These are phyloP conservation scores for Mastigias papua DNA, from an alignment of 30 jellyfish, hydroid and myxozoan species.

Conservation along the genomic window DNA sequence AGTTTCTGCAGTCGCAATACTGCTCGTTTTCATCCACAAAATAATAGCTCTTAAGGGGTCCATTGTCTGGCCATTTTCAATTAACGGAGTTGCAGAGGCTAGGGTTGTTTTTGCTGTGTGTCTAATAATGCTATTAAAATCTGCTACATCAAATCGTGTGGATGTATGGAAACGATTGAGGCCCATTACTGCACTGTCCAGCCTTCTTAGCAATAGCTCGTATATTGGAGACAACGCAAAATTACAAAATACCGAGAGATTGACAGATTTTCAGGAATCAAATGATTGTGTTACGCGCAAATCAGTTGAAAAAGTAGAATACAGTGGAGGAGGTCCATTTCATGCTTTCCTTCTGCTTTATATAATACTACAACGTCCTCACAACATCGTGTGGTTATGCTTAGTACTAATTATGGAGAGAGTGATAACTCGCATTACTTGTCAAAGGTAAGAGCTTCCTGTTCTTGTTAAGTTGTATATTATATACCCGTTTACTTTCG, in stretches of 20 bases:
- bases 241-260: background rate
- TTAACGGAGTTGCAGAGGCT: background rate
- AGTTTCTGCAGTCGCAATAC: background rate
- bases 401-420: background rate
- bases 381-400: slow-evolving; percentile 33
- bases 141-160: background rate
- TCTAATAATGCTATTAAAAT: background rate
- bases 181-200: background rate
- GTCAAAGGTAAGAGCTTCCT: background rate
- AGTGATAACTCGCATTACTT: background rate
- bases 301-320: background rate
- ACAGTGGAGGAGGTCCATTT: background rate
- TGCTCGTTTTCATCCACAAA: slow-evolving; percentile 7
- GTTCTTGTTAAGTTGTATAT: background rate
- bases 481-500: no score
- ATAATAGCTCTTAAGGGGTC: background rate
- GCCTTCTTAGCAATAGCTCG: background rate
- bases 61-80: background rate
- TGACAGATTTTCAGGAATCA: background rate
- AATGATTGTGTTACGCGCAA: background rate
- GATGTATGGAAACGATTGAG: background rate
- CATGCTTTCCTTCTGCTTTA: slow-evolving; percentile 22
- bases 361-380: slow-evolving; percentile 29
- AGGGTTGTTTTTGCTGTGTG: slow-evolving; percentile 9
- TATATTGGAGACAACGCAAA: background rate